A percentile compares a stretch with the other conserved stretches of the same genome.
These are phyloP conservation scores for Amphiprion ocellaris DNA, from an alignment of 2,113 vertebrate species.

Conservation along the genomic window DNA sequence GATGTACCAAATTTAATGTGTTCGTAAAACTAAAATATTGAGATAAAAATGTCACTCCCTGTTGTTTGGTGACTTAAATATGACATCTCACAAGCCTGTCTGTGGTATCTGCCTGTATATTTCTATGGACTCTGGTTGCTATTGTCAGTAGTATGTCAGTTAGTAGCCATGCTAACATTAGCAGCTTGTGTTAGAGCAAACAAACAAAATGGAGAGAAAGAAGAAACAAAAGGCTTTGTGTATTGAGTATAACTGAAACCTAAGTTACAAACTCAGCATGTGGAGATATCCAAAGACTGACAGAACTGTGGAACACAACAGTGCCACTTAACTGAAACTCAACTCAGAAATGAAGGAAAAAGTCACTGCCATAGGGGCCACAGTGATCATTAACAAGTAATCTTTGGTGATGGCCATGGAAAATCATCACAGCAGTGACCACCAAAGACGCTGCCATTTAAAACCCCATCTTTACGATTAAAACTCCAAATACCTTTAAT, in stretches of 20 bases:
- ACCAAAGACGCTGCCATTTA: slow-evolving; percentile 15
- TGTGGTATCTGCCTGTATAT: too few species aligned
- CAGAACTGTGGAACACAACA: neutral
- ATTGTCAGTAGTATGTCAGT: too few species aligned
- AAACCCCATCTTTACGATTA: neutral
- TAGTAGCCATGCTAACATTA: too few species aligned
- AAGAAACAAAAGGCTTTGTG: too few species aligned
- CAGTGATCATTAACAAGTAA: slow-evolving; percentile 24
- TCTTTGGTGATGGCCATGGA: slow-evolving; percentile 34
- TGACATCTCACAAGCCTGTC: too few species aligned
- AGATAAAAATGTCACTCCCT: too few species aligned
- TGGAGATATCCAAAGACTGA: slow-evolving; percentile 10
- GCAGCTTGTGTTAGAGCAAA: too few species aligned
- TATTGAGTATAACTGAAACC: neutral
- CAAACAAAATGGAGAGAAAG: too few species aligned
- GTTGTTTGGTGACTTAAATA: too few species aligned
- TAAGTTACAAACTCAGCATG: neutral
- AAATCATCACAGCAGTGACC: slow-evolving; percentile 31
- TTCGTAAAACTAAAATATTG: too few species aligned
- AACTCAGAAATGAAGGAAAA: slow-evolving; percentile 21
- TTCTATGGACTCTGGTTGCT: too few species aligned
- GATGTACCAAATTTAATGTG: too few species aligned
- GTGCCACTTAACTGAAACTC: slow-evolving; percentile 8
- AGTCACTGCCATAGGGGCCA: neutral
- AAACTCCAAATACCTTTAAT: neutral